Percentiles rank a stretch among this genome's conserved stretches.
Evolutionary conservation across 2,113 vertebrate genomes (phyloP).

Genomic region (Malurus alboscapulatus): DNA sequence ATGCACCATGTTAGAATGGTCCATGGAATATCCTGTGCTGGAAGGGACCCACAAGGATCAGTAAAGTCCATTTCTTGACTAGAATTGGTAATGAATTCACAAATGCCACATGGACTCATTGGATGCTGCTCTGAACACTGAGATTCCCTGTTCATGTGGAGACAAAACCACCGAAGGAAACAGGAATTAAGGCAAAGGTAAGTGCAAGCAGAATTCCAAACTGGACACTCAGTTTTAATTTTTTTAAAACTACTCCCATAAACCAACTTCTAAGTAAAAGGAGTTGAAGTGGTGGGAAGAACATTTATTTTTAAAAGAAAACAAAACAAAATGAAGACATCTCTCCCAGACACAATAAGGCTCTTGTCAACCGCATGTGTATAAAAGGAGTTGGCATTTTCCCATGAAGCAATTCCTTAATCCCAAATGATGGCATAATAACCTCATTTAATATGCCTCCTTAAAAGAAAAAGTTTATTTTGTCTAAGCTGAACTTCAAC

Average conservation of each 20-base stretch:
- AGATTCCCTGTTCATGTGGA: background rate
- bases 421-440: conserved; percentile 64
- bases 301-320: conserved; percentile 1
- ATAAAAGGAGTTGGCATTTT: conserved; percentile 52
- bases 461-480: conserved; percentile 60
- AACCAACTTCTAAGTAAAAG: background rate
- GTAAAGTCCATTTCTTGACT: background rate
- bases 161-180: background rate
- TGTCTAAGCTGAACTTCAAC: conserved; percentile 42
- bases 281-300: background rate
- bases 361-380: conserved; percentile 21
- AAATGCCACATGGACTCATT: background rate
- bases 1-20: fast-evolving
- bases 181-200: background rate
- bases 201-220: background rate
- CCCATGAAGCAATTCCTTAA: conserved; percentile 63
- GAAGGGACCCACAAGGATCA: background rate
- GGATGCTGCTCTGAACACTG: background rate
- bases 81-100: background rate
- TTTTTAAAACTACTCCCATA: background rate
- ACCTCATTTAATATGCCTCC: conserved; percentile 35
- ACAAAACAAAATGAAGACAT: conserved; percentile 42
- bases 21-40: background rate
- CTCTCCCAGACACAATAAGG: conserved; percentile 35
- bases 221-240: background rate